Evolutionary conservation across 2,797 vertebrate genomes (phyloP).

Genomic region (Falco peregrinus): DNA sequence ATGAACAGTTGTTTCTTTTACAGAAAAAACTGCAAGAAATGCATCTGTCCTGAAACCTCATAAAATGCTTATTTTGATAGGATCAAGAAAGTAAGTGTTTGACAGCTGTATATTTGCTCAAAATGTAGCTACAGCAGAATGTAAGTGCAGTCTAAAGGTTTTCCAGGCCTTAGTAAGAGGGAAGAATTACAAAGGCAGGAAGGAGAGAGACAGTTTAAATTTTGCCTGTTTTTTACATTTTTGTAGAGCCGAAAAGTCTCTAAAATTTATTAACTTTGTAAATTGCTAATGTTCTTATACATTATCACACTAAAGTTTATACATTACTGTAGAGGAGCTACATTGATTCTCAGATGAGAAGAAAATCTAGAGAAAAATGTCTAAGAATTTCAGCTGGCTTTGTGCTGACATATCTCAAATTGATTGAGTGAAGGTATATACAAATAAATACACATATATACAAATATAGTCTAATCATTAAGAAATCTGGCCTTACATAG

Average conservation of each 20-base stretch:
- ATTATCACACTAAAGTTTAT: not conserved
- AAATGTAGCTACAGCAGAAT: not conserved
- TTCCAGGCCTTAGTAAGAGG: not conserved
- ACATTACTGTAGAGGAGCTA: not conserved
- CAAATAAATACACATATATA: not conserved
- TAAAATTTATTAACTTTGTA: not conserved
- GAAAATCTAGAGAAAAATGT: not conserved
- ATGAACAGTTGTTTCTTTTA: not conserved
- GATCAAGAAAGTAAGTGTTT: not conserved
- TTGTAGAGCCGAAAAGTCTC: not conserved
- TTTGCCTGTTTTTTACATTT: not conserved
- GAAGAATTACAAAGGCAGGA: not conserved
- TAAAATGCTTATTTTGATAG: not conserved
- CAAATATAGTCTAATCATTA: not conserved
- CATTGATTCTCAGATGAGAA: not conserved
- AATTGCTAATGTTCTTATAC: not conserved
- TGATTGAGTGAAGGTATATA: not conserved
- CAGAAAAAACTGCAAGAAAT: not conserved
- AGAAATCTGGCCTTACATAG: not conserved
- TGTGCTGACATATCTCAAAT: not conserved
- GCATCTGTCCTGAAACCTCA: not conserved
- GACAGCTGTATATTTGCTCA: not conserved
- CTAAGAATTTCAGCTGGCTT: not conserved
- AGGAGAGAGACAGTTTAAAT: not conserved
- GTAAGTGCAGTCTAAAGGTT: not conserved